Evolutionary conservation across 2,888 invertebrate species (phyloP), one percentile per base, ranked within the genome.

Genomic region (Caenorhabditis sp.): DNA sequence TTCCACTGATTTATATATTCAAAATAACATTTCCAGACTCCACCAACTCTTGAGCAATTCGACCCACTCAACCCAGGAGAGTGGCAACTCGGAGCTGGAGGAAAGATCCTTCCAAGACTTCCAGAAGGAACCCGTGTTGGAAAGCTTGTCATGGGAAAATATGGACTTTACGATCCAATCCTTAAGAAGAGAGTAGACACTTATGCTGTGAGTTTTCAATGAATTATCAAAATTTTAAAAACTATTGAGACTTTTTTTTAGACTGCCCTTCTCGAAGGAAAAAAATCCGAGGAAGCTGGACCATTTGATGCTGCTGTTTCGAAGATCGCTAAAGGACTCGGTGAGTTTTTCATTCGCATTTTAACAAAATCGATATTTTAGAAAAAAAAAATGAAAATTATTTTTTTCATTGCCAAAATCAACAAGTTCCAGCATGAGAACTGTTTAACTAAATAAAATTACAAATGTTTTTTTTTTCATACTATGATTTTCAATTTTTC

Each of bases 111-210:
- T 59, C 86, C 86, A 36, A 85, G 86, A 68, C 84, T 86, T 20
- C 86, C 86, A 53, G 86, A 85, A 62, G 86, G 86, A 65, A 86
- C 86, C 17, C 77, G 78, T 23, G 77, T 77, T 64, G 86, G 86
- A 59, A 83, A 84, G 56, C 80, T 86, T 60, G 84, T 86, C 14
- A 86, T 86, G 86, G 86, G 86, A 62, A 86, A 86, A 77, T 86
- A 86, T 69, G 86, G 86, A 20, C 83, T 86, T 50, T 86, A 86
- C 67, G 82, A 83, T 56, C 86, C 86, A 65, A 76, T 81, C 21
- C 82, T 85, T 67, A 74, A 74, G 63, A 83, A 85, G 76, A 73
- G 82, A 61, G 84, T 85, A 56, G 78, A 83, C 62, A 79, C 80
- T 27, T 84, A 81, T 68, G 76, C 82, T 27, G 83, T 83, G 25